Conservation (phyloP, 2,797 vertebrate species). For the Sebastes hubbsi region DNA sequence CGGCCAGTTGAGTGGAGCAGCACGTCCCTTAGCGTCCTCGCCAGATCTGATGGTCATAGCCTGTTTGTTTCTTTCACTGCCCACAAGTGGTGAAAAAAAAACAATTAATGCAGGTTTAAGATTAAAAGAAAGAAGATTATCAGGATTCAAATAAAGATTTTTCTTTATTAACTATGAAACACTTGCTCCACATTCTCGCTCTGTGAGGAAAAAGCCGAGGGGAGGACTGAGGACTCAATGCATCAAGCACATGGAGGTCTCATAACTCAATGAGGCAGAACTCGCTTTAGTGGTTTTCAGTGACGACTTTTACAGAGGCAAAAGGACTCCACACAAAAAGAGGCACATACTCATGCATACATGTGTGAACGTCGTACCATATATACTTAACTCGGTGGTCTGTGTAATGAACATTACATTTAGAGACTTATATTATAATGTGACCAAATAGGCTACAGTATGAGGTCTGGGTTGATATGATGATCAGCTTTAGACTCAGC, state of each 20-base stretch:
- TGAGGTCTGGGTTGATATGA: slow-evolving; percentile 25
- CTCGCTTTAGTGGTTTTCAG: slow-evolving; percentile 61
- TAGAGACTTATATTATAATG: slow-evolving; percentile 20
- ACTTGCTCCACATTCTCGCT: slow-evolving; percentile 24
- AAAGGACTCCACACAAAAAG: slow-evolving; percentile 57
- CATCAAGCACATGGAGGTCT: slow-evolving; percentile 70
- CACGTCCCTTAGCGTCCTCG: too few relatives aligned
- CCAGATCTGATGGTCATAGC: too few relatives aligned
- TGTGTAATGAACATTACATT: slow-evolving; percentile 50
- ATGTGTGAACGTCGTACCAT: slow-evolving; percentile 50
- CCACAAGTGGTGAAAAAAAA: background rate
- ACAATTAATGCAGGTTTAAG: background rate
- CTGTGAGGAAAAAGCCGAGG: slow-evolving; percentile 13
- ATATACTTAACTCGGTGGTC: slow-evolving; percentile 61
- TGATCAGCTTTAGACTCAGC: slow-evolving; percentile 17
- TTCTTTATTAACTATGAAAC: slow-evolving; percentile 16
- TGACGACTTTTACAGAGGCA: slow-evolving; percentile 73
- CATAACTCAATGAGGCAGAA: slow-evolving; percentile 56
- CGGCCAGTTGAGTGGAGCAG: too few relatives aligned
- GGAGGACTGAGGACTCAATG: slow-evolving; percentile 54
- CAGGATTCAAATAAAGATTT: background rate
- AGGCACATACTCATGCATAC: slow-evolving; percentile 38
- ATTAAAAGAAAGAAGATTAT: background rate
- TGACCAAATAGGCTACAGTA: slow-evolving; percentile 4
- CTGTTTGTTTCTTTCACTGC: background rate